Evolutionary conservation across 2,888 invertebrate species (phyloP).

Genomic region (Caenorhabditis uteleia): DNA sequence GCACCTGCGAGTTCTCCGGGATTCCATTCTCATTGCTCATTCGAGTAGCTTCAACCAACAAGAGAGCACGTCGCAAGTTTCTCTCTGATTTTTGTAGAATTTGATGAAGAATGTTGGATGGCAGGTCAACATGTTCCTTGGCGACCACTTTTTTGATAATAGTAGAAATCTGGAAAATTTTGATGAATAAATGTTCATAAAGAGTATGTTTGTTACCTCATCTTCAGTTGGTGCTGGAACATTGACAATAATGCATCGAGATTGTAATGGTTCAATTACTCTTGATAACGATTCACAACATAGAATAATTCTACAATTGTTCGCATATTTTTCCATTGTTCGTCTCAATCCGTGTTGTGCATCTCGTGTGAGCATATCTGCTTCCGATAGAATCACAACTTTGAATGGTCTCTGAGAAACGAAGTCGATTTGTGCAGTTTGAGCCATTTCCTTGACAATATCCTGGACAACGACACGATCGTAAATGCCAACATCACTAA

Average conservation of each 20-base stretch:
- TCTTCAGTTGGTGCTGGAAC: conserved; percentile 85
- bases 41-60: conserved; percentile 80
- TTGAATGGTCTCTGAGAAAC: conserved; percentile 89
- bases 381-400: conserved; percentile 92
- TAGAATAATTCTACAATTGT: conserved; percentile 76
- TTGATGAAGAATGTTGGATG: conserved; percentile 62
- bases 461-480: conserved; percentile 97
- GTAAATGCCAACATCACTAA: conserved; percentile 93
- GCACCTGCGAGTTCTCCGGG: conserved; percentile 74
- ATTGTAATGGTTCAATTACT: conserved; percentile 94
- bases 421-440: conserved; percentile 91
- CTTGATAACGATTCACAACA: conserved; percentile 92
- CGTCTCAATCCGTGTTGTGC: conserved; percentile 96
- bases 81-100: conserved; percentile 83
- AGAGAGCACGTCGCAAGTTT: conserved; percentile 87
- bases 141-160: conserved; percentile 26
- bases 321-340: conserved; percentile 98
- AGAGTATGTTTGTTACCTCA: conserved; percentile 77
- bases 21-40: conserved; percentile 42
- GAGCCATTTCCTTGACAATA: conserved; percentile 93
- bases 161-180: background rate
- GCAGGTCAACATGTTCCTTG: conserved; percentile 48
- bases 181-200: background rate
- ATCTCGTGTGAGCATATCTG: conserved; percentile 91
- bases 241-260: conserved; percentile 89